Conservation (phyloP, 1,140 invertebrate genomes). For the Solenopsis invicta region DNA sequence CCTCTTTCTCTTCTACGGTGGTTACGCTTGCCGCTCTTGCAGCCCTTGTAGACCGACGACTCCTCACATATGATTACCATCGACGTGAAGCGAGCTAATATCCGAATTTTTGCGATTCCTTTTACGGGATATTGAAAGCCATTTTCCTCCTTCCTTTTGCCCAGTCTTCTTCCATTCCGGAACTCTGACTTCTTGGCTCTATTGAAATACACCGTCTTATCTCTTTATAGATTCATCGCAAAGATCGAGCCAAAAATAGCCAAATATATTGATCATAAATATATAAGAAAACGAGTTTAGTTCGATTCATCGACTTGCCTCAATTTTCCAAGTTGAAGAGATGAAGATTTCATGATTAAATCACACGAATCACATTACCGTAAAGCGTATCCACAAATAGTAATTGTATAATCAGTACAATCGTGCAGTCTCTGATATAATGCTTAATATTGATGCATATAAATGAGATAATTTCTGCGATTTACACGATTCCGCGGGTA, state of each 20-base stretch:
- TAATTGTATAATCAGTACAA: conserved; percentile 61
- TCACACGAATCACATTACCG: conserved; percentile 55
- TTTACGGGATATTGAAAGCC: conserved; percentile 80
- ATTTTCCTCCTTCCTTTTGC: conserved; percentile 35
- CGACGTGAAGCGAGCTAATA: conserved; percentile 80
- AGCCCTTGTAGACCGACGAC: conserved; percentile 58
- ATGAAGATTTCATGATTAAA: conserved; percentile 43
- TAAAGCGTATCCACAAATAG: conserved; percentile 56
- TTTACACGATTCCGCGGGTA: conserved; percentile 29
- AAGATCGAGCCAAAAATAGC: conserved; percentile 36
- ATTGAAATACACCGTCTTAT: conserved; percentile 24
- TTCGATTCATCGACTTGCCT: not conserved
- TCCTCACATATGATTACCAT: conserved; percentile 81
- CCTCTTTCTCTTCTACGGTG: not conserved
- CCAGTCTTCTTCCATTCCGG: conserved; percentile 15
- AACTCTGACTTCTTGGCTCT: conserved; percentile 8
- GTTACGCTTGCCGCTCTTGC: conserved; percentile 25
- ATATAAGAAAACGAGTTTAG: not conserved
- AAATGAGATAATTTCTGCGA: conserved; percentile 46
- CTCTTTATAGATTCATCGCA: not conserved
- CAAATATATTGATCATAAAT: conserved; percentile 34
- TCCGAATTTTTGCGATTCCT: conserved; percentile 83
- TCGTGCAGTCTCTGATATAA: conserved; percentile 48
- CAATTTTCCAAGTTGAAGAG: conserved; percentile 18
- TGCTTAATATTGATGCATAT: conserved; percentile 46